Evolutionary conservation across 2,113 vertebrate species (phyloP).

Genomic region (Nansenia antarctica): DNA sequence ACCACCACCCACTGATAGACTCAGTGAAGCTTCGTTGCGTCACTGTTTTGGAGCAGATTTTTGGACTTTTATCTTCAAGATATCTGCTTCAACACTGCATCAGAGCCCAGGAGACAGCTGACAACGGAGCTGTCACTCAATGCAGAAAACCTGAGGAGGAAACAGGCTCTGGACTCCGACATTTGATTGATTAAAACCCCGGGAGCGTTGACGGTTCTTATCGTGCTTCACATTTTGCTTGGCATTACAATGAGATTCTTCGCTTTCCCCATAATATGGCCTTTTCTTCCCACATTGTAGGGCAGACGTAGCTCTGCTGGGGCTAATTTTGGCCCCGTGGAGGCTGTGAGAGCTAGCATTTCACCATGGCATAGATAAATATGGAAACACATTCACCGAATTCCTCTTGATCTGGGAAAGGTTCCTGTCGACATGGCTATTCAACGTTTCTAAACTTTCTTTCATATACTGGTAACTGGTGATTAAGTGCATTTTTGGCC

Average conservation of each 20-base stretch:
- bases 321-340: slow-evolving; percentile 28
- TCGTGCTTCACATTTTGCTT: slow-evolving; percentile 49
- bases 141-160: too few relatives aligned
- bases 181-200: slow-evolving; percentile 37
- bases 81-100: too few relatives aligned
- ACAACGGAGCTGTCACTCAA: too few relatives aligned
- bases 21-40: too few relatives aligned
- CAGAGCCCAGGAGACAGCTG: too few relatives aligned
- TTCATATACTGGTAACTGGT: slow-evolving; percentile 58
- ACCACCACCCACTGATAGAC: too few relatives aligned
- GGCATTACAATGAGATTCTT: slow-evolving; percentile 44
- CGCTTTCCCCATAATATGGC: slow-evolving; percentile 27
- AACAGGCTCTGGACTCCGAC: slow-evolving; percentile 27
- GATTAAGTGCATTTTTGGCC: slow-evolving; percentile 63
- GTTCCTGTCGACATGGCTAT: slow-evolving; percentile 47
- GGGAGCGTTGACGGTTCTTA: slow-evolving; percentile 38
- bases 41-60: too few relatives aligned
- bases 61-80: too few relatives aligned
- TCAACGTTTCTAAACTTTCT: slow-evolving; percentile 51
- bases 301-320: slow-evolving; percentile 3
- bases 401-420: slow-evolving; percentile 55
- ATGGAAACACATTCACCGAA: slow-evolving; percentile 46
- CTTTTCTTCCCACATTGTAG: slow-evolving; percentile 31
- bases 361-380: slow-evolving; percentile 59
- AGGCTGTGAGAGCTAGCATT: slow-evolving; percentile 49